phyloP scores from a whole-genome alignment of 2,113 vertebrate species.

The Myodes glareolus region DNA sequence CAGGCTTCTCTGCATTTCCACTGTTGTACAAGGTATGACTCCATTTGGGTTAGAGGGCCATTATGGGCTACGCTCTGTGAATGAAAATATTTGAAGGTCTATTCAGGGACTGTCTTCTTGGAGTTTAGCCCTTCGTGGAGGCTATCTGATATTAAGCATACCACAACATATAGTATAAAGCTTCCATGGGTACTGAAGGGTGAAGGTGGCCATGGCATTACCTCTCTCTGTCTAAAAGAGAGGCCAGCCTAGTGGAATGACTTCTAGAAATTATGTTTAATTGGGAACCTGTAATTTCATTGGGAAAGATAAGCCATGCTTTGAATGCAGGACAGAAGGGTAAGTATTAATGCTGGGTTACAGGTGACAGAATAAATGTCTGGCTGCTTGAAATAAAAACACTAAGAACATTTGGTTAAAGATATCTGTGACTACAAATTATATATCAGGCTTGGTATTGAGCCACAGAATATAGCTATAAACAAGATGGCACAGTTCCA shows the following conservation, averaged over 20 bases:
- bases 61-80: background rate
- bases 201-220: rapidly evolving
- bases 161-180: background rate
- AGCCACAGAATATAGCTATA: background rate
- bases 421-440: background rate
- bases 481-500: background rate
- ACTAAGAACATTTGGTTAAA: background rate
- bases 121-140: background rate
- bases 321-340: background rate
- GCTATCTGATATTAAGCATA: background rate
- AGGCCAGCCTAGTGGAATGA: background rate
- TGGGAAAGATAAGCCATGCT: background rate
- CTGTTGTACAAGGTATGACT: too few relatives aligned
- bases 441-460: background rate
- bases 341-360: rapidly evolving
- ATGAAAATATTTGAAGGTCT: background rate
- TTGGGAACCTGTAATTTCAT: background rate
- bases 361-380: background rate
- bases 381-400: background rate
- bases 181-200: background rate
- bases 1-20: background rate
- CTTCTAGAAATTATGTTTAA: background rate
- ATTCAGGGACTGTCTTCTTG: background rate
- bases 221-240: background rate
- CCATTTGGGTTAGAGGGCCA: background rate